Conservation (phyloP, 2,113 vertebrate genomes). For the Pelodiscus sinensis region DNA sequence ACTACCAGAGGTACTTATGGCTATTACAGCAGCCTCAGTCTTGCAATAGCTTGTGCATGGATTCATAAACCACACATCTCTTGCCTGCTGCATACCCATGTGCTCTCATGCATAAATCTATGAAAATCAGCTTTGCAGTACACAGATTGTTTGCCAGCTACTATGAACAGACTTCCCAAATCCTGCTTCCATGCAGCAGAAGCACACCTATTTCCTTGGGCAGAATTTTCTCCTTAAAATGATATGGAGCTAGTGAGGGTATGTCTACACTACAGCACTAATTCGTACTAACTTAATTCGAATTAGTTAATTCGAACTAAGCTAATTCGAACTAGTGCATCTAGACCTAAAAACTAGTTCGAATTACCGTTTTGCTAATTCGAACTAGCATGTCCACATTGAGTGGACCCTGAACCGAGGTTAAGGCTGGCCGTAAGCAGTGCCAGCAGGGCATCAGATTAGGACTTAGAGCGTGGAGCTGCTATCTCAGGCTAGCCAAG, state of each 20-base stretch:
- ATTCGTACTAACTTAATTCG: too few relatives aligned
- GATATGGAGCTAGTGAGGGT: conserved; percentile 23
- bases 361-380: too few relatives aligned
- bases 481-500: too few relatives aligned
- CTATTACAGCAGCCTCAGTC: conserved; percentile 42
- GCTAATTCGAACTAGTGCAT: too few relatives aligned
- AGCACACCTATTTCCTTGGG: conserved; percentile 26
- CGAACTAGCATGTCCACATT: too few relatives aligned
- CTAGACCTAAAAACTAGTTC: too few relatives aligned
- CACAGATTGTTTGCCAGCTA: conserved; percentile 6
- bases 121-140: conserved; percentile 20
- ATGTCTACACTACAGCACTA: too few relatives aligned
- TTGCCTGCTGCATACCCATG: conserved; percentile 22
- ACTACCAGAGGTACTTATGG: conserved; percentile 17
- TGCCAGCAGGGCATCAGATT: too few relatives aligned
- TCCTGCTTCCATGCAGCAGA: background rate
- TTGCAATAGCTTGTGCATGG: background rate
- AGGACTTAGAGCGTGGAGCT: too few relatives aligned
- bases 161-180: background rate
- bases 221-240: conserved; percentile 16
- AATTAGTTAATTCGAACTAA: too few relatives aligned
- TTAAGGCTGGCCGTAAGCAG: too few relatives aligned
- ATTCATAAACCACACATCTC: conserved; percentile 36
- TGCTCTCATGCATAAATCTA: conserved; percentile 21
- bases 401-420: too few relatives aligned